A percentile compares a stretch with the other conserved stretches of the same genome.
These are phyloP conservation scores for Tragelaphus eurycerus DNA, from an alignment of 2,797 vertebrate genomes.

Conservation along the genomic window DNA sequence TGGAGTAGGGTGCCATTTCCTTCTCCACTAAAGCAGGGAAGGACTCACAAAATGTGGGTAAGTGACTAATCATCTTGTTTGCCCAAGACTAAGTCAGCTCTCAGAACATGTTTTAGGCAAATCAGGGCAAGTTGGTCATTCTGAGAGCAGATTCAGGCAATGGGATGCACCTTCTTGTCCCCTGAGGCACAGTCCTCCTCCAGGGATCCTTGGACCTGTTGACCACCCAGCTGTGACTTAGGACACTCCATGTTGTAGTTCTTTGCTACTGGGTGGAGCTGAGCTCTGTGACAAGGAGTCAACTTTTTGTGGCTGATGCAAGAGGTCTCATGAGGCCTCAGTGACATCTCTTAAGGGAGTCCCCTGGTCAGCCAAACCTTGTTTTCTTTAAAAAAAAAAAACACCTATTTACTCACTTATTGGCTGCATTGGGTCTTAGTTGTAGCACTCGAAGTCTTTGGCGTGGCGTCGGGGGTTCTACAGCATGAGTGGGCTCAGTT, in stretches of 20 bases:
- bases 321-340: not conserved
- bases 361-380: not conserved
- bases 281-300: not conserved
- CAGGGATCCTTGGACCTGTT: not conserved
- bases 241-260: not conserved
- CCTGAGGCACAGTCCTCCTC: not conserved
- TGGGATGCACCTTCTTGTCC: not conserved
- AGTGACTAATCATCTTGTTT: not conserved
- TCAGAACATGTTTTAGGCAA: not conserved
- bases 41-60: not conserved
- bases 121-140: not conserved
- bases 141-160: not conserved
- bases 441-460: not conserved
- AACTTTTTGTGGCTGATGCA: too few species aligned
- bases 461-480: fast-evolving
- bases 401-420: not conserved
- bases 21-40: not conserved
- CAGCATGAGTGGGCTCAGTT: not conserved
- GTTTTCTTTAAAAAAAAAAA: not conserved
- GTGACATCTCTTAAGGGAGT: not conserved
- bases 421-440: not conserved
- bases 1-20: too few species aligned
- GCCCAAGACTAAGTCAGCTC: not conserved
- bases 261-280: not conserved
- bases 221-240: not conserved